phyloP scores from a whole-genome alignment of 2,797 vertebrate species.

The Alectoris magna region DNA sequence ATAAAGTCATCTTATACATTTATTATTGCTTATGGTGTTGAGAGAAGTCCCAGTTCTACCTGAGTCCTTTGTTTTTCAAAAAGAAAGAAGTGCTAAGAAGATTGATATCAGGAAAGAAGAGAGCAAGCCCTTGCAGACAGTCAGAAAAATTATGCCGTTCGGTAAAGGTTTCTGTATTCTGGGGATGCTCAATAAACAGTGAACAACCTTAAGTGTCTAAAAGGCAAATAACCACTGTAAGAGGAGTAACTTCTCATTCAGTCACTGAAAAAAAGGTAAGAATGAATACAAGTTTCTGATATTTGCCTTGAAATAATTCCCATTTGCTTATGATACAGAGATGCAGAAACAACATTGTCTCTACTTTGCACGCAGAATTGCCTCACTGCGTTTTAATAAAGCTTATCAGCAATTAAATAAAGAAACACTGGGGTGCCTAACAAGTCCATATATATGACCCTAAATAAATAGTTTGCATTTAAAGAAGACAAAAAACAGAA shows the following conservation, averaged over 20 bases:
- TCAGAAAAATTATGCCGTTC: background rate
- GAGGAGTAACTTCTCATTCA: slow-evolving; percentile 10
- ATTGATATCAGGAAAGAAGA: background rate
- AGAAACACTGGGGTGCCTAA: background rate
- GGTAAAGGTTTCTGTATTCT: background rate
- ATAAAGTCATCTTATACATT: background rate
- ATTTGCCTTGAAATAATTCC: background rate
- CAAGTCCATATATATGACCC: background rate
- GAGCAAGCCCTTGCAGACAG: background rate
- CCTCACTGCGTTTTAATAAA: background rate
- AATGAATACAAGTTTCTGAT: background rate
- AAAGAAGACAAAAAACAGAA: no score
- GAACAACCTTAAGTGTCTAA: background rate
- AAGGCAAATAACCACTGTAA: background rate
- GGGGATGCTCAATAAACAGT: background rate
- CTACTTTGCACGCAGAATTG: background rate
- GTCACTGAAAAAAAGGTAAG: background rate
- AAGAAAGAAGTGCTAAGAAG: background rate
- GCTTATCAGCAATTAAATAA: background rate
- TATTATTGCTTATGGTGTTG: background rate
- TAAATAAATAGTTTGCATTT: background rate
- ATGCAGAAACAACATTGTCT: background rate
- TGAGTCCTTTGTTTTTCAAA: background rate
- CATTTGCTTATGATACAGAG: background rate
- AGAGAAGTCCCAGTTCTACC: background rate